These are phyloP conservation scores for Beris chalybata DNA, from an alignment of 2,888 invertebrate species.

Conservation along the genomic window DNA sequence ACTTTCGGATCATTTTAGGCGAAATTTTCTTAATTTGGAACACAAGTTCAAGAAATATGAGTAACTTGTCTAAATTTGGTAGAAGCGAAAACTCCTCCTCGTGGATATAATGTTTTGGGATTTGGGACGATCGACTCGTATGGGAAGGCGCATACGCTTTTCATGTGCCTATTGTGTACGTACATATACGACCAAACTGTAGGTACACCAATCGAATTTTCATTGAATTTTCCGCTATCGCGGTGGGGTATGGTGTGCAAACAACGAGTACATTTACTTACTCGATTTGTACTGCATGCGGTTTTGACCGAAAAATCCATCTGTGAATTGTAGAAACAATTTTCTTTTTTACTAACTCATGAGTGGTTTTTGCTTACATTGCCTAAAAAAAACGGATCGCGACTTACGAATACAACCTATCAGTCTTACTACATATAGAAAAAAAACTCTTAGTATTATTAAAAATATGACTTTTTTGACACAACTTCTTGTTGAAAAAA, in stretches of 20 bases:
- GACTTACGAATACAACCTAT: too few species aligned
- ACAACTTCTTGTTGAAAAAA: too few species aligned
- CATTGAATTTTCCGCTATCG: background rate
- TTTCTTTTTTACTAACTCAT: too few species aligned
- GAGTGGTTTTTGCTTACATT: too few species aligned
- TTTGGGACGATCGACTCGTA: background rate
- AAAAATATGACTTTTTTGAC: too few species aligned
- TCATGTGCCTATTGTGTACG: constrained; percentile 4
- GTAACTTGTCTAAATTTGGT: constrained; percentile 68
- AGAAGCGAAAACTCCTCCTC: constrained; percentile 46
- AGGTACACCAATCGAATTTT: constrained; percentile 4
- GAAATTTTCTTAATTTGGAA: constrained; percentile 65
- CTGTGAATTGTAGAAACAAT: too few species aligned
- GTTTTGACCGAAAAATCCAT: too few species aligned
- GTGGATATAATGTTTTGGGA: constrained; percentile 21
- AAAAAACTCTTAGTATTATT: too few species aligned
- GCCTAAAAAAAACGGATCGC: too few species aligned
- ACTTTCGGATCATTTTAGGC: constrained; percentile 26
- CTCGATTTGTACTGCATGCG: too few species aligned
- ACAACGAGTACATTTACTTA: too few species aligned
- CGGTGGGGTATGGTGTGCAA: background rate
- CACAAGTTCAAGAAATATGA: constrained; percentile 65
- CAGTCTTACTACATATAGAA: too few species aligned
- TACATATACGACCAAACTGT: constrained; percentile 12
- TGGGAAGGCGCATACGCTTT: constrained; percentile 1